phyloP scores from a whole-genome alignment of 1,140 invertebrate species.

The Stenopsyche tienmushanensis region DNA sequence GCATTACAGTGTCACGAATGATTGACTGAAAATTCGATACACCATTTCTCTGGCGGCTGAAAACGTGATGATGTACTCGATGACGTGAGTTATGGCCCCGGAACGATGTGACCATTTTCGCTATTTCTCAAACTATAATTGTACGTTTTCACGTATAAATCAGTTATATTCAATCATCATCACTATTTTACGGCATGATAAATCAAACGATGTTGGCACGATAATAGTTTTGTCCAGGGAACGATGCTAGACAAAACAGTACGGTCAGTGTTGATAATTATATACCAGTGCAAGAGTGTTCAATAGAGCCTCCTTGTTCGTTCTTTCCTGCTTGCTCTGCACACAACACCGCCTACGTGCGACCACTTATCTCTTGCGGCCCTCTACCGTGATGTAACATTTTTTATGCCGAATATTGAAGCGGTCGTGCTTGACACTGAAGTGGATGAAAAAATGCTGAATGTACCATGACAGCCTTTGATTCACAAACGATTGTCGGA shows the following conservation, averaged over 20 bases:
- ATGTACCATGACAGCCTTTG: too few relatives aligned
- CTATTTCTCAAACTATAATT: slow-evolving; percentile 24
- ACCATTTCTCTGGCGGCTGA: not conserved
- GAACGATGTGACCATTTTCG: slow-evolving; percentile 21
- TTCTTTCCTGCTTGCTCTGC: not conserved
- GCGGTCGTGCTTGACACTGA: not conserved
- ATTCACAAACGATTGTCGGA: too few relatives aligned
- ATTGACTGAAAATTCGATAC: not conserved
- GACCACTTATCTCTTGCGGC: too few relatives aligned
- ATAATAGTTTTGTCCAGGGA: slow-evolving; percentile 26
- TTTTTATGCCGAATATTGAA: too few relatives aligned
- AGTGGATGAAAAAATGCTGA: not conserved
- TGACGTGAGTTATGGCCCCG: slow-evolving; percentile 23
- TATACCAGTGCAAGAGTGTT: slow-evolving; percentile 13
- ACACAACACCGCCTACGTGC: not conserved
- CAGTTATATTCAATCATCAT: slow-evolving; percentile 31
- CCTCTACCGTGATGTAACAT: too few relatives aligned
- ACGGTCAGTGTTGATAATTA: slow-evolving; percentile 25
- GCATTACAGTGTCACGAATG: not conserved
- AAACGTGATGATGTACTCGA: slow-evolving; percentile 8
- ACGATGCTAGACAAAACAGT: slow-evolving; percentile 19
- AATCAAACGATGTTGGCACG: slow-evolving; percentile 24
- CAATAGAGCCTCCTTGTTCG: slow-evolving; percentile 3
- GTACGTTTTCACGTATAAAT: slow-evolving; percentile 29
- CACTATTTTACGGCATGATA: slow-evolving; percentile 24